Evolutionary conservation across 2,888 invertebrate species (phyloP).

Genomic region (Caenorhabditis sinica): DNA sequence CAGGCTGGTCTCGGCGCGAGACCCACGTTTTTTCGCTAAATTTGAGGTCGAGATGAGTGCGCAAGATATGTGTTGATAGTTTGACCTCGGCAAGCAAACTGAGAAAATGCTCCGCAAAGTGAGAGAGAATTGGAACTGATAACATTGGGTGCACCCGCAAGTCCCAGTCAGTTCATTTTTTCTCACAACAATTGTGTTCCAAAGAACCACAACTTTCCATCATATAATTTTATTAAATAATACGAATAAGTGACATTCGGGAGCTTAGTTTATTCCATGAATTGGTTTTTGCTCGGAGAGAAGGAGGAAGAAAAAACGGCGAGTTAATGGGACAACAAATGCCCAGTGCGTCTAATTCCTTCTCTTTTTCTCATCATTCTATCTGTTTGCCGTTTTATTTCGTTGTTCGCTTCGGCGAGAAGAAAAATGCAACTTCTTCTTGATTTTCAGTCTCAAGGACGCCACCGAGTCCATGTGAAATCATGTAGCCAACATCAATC

Average conservation of each 20-base stretch:
- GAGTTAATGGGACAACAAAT: conserved; percentile 30
- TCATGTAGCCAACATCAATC: not conserved
- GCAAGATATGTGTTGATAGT: conserved; percentile 41
- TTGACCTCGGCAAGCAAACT: conserved; percentile 30
- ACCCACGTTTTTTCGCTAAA: conserved; percentile 33
- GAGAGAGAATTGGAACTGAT: not conserved
- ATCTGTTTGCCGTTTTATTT: conserved; percentile 40
- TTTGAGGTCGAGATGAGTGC: conserved; percentile 29
- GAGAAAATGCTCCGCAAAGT: not conserved
- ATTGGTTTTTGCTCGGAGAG: not conserved
- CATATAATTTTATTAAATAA: too few relatives aligned
- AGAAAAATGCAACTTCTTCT: not conserved
- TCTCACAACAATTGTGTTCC: too few relatives aligned
- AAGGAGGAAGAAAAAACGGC: conserved; percentile 7
- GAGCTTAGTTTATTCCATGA: too few relatives aligned
- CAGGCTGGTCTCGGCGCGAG: conserved; percentile 34
- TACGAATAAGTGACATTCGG: too few relatives aligned
- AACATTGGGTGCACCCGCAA: not conserved
- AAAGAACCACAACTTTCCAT: too few relatives aligned
- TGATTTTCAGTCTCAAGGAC: not conserved
- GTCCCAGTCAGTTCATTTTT: too few relatives aligned
- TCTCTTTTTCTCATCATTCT: conserved; percentile 35
- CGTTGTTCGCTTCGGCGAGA: not conserved
- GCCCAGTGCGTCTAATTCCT: conserved; percentile 38
- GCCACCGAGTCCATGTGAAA: not conserved